Evolutionary conservation across 2,888 invertebrate species (phyloP).

Genomic region (Epinotia bilunana): DNA sequence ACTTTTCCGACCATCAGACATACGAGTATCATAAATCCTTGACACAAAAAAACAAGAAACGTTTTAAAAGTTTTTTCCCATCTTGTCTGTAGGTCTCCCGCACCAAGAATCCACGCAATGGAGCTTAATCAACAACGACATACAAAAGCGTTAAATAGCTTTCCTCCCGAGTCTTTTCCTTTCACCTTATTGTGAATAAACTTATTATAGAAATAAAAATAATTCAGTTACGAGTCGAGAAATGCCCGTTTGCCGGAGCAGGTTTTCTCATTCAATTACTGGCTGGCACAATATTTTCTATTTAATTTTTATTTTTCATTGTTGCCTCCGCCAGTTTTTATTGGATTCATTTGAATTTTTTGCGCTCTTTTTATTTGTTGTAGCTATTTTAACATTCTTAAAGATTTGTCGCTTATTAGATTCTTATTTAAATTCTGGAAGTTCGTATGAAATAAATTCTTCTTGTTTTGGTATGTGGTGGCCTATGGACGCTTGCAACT

Average conservation of each 20-base stretch:
- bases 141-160: conserved; percentile 21
- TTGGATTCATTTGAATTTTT: conserved; percentile 68
- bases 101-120: neutral
- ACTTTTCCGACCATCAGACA: too few species aligned
- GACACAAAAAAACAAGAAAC: too few species aligned
- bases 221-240: conserved; percentile 72
- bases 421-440: neutral
- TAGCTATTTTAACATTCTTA: neutral
- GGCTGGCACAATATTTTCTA: conserved; percentile 78
- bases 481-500: too few species aligned
- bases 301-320: conserved; percentile 80
- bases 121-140: conserved; percentile 8
- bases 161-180: conserved; percentile 20
- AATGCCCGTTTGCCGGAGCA: conserved; percentile 55
- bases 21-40: too few species aligned
- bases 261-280: conserved; percentile 73
- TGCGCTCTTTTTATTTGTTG: conserved; percentile 49
- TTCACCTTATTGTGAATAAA: conserved; percentile 75
- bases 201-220: conserved; percentile 78
- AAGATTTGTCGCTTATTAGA: neutral
- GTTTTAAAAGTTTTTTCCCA: neutral
- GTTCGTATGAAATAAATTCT: neutral
- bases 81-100: neutral
- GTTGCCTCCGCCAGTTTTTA: conserved; percentile 62
- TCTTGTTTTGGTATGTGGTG: too few species aligned